Evolutionary conservation across 2,113 vertebrate species (phyloP).

Genomic region (Ariopsis seemanni): DNA sequence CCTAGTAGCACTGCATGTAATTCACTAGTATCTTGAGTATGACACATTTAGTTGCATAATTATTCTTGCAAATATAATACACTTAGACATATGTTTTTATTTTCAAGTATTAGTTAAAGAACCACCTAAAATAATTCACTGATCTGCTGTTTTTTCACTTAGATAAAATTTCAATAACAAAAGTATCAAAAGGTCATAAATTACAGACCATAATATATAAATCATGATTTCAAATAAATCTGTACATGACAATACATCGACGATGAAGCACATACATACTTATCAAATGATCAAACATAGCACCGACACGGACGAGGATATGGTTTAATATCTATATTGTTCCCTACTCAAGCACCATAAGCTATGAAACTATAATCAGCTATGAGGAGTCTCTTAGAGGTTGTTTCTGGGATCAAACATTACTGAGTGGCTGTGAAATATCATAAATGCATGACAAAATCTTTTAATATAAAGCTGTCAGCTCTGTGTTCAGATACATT

Average conservation of each 20-base stretch:
- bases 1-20: not conserved
- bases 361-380: not conserved
- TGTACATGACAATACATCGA: conserved; percentile 76
- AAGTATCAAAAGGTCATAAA: conserved; percentile 44
- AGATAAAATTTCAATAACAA: conserved; percentile 34
- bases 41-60: not conserved
- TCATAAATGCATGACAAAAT: not conserved
- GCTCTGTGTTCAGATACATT: not conserved
- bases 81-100: conserved; percentile 27
- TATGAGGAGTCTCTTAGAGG: not conserved
- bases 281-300: conserved; percentile 67
- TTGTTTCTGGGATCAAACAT: not conserved
- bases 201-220: conserved; percentile 32
- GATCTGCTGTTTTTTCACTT: conserved; percentile 26
- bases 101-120: conserved; percentile 48
- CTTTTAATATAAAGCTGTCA: not conserved
- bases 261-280: conserved; percentile 75
- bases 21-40: not conserved
- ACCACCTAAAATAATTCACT: conserved; percentile 36
- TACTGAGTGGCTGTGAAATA: not conserved
- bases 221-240: conserved; percentile 71
- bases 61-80: not conserved
- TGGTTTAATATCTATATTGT: conserved; percentile 18
- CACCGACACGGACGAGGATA: conserved; percentile 60
- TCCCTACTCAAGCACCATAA: conserved; percentile 28